phyloP scores from a whole-genome alignment of 2,888 invertebrate genomes.

The Melipona beecheii region DNA sequence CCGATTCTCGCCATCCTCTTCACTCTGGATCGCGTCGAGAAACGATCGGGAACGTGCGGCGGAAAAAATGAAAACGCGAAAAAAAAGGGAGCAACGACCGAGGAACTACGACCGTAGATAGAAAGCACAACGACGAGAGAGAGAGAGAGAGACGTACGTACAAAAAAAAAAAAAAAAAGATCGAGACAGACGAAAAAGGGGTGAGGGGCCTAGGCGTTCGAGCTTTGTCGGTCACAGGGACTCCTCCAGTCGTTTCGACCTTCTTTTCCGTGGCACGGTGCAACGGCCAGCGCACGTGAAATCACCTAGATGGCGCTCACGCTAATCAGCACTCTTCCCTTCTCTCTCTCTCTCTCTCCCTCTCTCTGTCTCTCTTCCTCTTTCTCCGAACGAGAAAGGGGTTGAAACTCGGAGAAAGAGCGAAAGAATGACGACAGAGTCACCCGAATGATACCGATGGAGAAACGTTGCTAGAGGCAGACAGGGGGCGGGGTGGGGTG shows the following conservation, averaged over 20 bases:
- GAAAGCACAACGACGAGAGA: background rate
- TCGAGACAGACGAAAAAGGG: background rate
- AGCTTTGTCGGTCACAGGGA: constrained; percentile 59
- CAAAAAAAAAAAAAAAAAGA: background rate
- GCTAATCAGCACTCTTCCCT: constrained; percentile 47
- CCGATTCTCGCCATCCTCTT: constrained; percentile 6
- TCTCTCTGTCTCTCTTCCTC: background rate
- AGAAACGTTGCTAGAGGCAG: background rate
- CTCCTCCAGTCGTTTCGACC: constrained; percentile 61
- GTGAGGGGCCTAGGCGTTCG: background rate
- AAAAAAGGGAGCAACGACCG: background rate
- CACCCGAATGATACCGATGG: background rate
- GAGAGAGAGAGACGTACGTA: background rate
- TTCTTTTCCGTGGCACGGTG: constrained; percentile 61
- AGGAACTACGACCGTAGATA: background rate
- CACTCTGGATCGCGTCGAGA: background rate
- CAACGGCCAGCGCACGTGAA: constrained; percentile 58
- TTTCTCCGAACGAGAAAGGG: no score
- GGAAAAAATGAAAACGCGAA: background rate
- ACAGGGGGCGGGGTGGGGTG: no score
- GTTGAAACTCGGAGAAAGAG: background rate
- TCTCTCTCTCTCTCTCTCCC: no score
- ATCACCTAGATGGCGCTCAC: constrained; percentile 57
- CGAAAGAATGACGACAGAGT: constrained; percentile 32
- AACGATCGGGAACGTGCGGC: background rate